These are phyloP conservation scores for Antigone vipio DNA, from an alignment of 2,113 vertebrate species.

Conservation along the genomic window DNA sequence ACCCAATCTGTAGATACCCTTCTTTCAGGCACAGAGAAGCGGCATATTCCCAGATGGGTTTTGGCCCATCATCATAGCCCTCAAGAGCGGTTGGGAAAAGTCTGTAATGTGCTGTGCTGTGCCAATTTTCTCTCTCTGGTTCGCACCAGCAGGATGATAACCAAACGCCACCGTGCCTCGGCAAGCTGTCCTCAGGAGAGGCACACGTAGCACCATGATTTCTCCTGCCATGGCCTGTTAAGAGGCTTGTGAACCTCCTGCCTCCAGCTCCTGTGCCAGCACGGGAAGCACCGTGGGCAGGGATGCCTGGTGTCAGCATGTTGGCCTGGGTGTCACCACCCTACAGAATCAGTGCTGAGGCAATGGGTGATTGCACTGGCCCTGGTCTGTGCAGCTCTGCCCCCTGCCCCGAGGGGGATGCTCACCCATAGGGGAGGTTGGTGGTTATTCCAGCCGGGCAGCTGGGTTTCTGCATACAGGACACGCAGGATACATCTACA, in stretches of 20 bases:
- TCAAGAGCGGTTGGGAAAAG: neutral
- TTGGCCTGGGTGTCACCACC: neutral
- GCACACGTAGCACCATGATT: rapidly evolving
- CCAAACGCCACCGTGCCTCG: neutral
- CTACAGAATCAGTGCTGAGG: neutral
- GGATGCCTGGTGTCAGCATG: neutral
- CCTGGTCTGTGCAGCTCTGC: neutral
- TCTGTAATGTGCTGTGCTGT: neutral
- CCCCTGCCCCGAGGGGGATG: rapidly evolving
- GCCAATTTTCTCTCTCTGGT: neutral
- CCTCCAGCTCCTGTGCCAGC: neutral
- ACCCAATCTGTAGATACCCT: neutral
- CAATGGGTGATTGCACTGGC: neutral
- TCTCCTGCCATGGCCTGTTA: neutral
- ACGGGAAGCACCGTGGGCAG: neutral
- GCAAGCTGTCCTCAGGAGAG: neutral
- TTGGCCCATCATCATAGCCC: neutral
- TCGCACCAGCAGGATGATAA: neutral
- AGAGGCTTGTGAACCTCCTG: neutral
- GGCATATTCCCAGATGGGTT: neutral
- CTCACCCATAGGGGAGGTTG: neutral
- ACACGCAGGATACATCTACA: neutral
- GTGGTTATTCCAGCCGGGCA: neutral
- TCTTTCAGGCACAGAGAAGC: neutral
- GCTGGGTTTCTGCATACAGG: neutral